phyloP scores from a whole-genome alignment of 2,113 vertebrate genomes.

The Bujurquina vittata region DNA sequence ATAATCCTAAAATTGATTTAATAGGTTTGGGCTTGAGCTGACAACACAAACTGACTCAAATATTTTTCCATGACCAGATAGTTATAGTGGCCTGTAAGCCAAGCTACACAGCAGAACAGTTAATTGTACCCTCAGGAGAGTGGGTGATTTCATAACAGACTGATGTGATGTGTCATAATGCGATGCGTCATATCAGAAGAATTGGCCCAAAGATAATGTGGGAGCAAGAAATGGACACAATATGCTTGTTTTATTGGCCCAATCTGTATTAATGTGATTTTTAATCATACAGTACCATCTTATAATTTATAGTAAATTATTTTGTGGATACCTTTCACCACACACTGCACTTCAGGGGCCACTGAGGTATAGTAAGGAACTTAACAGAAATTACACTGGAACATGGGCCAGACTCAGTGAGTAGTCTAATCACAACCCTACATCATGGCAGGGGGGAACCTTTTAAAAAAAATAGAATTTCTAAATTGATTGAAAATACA shows the following conservation, averaged over 20 bases:
- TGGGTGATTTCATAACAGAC: constrained; percentile 5
- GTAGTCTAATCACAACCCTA: neutral
- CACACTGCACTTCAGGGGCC: neutral
- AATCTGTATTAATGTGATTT: neutral
- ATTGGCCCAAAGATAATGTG: neutral
- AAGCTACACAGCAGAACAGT: neutral
- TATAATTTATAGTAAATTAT: neutral
- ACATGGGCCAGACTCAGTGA: neutral
- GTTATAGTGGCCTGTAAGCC: neutral
- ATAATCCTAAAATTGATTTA: neutral
- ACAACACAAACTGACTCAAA: neutral
- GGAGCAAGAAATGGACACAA: neutral
- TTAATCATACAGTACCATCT: neutral
- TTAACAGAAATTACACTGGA: neutral
- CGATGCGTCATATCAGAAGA: neutral
- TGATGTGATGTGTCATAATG: neutral
- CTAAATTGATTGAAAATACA: constrained; percentile 27
- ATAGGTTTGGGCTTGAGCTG: neutral
- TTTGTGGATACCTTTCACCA: neutral
- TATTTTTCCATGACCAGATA: neutral
- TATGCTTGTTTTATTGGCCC: neutral
- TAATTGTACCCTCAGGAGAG: neutral
- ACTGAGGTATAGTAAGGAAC: neutral
- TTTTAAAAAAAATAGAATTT: neutral
- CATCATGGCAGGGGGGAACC: neutral